Percentiles rank a stretch among this genome's conserved stretches.
phyloP scores from a whole-genome alignment of 2,797 vertebrate genomes.

The Hemitrygon akajei region DNA sequence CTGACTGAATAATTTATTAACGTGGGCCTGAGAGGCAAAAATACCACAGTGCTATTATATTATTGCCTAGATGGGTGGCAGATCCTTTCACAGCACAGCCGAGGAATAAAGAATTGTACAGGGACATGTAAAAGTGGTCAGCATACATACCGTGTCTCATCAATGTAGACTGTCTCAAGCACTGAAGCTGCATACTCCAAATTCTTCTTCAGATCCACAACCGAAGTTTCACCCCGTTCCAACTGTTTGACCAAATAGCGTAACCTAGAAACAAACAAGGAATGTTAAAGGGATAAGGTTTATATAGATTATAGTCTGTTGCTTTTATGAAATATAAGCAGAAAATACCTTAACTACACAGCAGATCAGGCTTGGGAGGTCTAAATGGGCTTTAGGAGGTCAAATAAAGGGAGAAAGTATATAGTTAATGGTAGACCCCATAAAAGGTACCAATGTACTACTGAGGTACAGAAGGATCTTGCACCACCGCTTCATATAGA shows the following conservation, averaged over 20 bases:
- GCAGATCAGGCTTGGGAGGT: too few relatives aligned
- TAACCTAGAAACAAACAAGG: slow-evolving; percentile 60
- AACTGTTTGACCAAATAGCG: slow-evolving; percentile 90
- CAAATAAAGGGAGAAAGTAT: too few relatives aligned
- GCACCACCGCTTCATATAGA: too few relatives aligned
- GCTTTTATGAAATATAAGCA: not conserved
- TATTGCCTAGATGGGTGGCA: too few relatives aligned
- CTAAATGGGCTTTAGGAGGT: too few relatives aligned
- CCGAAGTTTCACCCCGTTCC: slow-evolving; percentile 88
- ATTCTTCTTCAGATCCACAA: slow-evolving; percentile 93
- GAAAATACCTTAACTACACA: too few relatives aligned
- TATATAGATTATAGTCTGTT: not conserved
- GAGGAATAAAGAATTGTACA: not conserved
- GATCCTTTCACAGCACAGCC: not conserved
- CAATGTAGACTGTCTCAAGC: slow-evolving; percentile 91
- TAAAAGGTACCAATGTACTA: too few relatives aligned
- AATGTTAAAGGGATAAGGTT: not conserved
- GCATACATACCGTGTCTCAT: slow-evolving; percentile 81
- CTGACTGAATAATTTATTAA: too few relatives aligned
- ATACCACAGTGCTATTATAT: too few relatives aligned
- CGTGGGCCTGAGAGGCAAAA: too few relatives aligned
- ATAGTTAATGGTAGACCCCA: too few relatives aligned
- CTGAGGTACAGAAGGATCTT: too few relatives aligned
- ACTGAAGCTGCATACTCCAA: slow-evolving; percentile 91
- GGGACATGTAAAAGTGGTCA: not conserved